Percentiles rank a stretch among this genome's conserved stretches.
These are phyloP conservation scores for Melipona beecheii DNA, from an alignment of 2,888 invertebrate species.

Conservation along the genomic window DNA sequence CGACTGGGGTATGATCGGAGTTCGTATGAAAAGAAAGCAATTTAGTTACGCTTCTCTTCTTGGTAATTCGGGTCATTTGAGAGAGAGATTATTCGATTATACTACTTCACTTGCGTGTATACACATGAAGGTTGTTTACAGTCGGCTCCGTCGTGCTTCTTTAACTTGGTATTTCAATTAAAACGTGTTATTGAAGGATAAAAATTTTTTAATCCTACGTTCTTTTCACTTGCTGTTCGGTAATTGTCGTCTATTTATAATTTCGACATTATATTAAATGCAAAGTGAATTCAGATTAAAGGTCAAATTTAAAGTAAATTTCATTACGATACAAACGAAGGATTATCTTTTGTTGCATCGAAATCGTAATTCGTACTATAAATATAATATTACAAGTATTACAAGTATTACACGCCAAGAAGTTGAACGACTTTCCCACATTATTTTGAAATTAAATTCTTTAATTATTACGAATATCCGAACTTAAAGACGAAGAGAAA, in stretches of 20 bases:
- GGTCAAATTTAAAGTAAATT: background rate
- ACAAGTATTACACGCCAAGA: background rate
- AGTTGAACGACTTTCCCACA: background rate
- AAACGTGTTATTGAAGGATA: background rate
- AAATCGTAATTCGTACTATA: background rate
- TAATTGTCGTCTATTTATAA: background rate
- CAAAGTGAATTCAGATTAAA: background rate
- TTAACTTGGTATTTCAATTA: too few relatives aligned
- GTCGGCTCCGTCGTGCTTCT: background rate
- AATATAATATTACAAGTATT: background rate
- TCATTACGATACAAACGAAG: background rate
- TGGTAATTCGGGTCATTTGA: background rate
- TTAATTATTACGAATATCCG: background rate
- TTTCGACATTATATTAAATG: background rate
- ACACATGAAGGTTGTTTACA: background rate
- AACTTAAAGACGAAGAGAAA: background rate
- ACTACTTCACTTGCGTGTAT: too few relatives aligned
- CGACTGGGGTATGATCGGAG: background rate
- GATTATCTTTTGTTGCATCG: background rate
- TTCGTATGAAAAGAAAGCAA: constrained; percentile 5
- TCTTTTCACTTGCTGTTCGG: background rate
- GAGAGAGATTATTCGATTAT: too few relatives aligned
- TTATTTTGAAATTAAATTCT: background rate
- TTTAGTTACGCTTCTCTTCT: background rate
- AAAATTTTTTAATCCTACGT: background rate